Evolutionary conservation across 1,140 invertebrate genomes (phyloP), one percentile per base, ranked within the genome.

Genomic region (Achatina immaculata): DNA sequence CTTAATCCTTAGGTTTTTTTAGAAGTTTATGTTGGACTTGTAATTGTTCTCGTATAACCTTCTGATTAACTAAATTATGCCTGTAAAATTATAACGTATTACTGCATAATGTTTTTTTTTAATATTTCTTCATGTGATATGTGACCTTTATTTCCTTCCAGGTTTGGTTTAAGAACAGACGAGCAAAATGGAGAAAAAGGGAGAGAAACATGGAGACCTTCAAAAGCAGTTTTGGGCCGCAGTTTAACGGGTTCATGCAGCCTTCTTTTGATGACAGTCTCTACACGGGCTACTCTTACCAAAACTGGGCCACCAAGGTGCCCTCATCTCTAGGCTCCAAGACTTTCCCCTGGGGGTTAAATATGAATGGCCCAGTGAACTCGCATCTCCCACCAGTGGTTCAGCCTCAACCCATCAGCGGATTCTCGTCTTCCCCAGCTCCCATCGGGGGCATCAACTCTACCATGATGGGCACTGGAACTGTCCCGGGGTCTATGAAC

Each of bases 101-200:
- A n/a, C n/a, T n/a, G n/a, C n/a, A n/a, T n/a, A n/a, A n/a, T n/a
- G n/a, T n/a, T n/a, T n/a, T n/a, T n/a, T n/a, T n/a, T n/a, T n/a
- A n/a, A n/a, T n/a, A n/a, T n/a, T n/a, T n/a, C n/a, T n/a, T n/a
- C n/a, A n/a, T n/a, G n/a, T n/a, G n/a, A n/a, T n/a, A n/a, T n/a
- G n/a, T n/a, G n/a, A n/a, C n/a, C n/a, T n/a, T n/a, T n/a, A n/a
- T n/a, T n/a, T n/a, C n/a, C 73, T 83, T 86, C 6, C 94, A 99
- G 98, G 98, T 99, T n/a, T 94, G 94, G 94, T 94, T 94, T 88
- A 94, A 94, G 89, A 94, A 94, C 88, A 90, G 98, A 55, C 94
- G 98, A 83, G 98, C 98, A 85, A 99, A 99, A 93, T 99, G 98
- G 98, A 94, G 98, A 84, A 99, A 99, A 92, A 94, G 98, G 38